Conservation (phyloP, 2,888 invertebrate genomes). For the Drosophila recens region DNA sequence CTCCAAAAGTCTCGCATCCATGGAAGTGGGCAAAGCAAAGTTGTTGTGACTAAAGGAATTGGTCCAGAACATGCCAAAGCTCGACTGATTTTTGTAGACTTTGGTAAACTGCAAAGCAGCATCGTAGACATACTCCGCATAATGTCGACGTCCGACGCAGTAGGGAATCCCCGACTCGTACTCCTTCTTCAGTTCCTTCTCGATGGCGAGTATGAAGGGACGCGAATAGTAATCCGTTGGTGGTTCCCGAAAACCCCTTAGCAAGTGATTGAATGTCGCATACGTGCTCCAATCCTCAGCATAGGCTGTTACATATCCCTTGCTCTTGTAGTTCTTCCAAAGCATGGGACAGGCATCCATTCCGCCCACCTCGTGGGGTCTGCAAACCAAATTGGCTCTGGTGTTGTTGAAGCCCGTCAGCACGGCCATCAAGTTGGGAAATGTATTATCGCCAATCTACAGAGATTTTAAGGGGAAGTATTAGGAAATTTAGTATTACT, state of each 20-base stretch:
- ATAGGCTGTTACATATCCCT: constrained; percentile 91
- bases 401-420: constrained; percentile 88
- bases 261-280: constrained; percentile 87
- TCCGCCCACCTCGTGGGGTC: constrained; percentile 86
- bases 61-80: constrained; percentile 92
- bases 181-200: constrained; percentile 86
- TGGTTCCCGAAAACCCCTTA: constrained; percentile 89
- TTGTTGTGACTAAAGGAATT: constrained; percentile 91
- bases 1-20: constrained; percentile 87
- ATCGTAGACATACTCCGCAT: constrained; percentile 89
- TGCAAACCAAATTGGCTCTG: constrained; percentile 85
- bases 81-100: constrained; percentile 87
- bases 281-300: constrained; percentile 90
- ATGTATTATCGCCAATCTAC: constrained; percentile 94
- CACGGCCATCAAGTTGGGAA: constrained; percentile 94
- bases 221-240: constrained; percentile 94
- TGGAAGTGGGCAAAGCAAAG: constrained; percentile 88
- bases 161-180: constrained; percentile 86
- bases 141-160: constrained; percentile 88
- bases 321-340: constrained; percentile 90
- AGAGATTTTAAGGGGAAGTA: background rate
- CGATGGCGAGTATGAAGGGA: constrained; percentile 90
- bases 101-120: constrained; percentile 89
- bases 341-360: constrained; percentile 90
- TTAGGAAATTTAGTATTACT: too few relatives aligned